Percentiles rank a stretch among this genome's conserved stretches.
These are phyloP conservation scores for Labroides dimidiatus DNA, from an alignment of 2,797 vertebrate species.

Conservation along the genomic window DNA sequence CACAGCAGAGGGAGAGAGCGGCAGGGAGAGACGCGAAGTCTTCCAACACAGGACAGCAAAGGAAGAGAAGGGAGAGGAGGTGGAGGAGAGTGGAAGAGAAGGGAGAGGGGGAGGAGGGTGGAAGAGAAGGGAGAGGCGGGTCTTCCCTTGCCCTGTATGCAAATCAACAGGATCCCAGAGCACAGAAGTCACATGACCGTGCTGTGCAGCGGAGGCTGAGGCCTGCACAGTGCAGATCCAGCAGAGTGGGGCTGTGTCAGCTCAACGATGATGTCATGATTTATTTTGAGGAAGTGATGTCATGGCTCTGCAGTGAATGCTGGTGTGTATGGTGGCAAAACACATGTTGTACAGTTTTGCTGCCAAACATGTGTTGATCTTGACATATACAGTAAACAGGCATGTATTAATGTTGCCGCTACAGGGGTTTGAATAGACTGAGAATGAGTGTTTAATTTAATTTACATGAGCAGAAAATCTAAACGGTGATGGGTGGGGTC, in stretches of 20 bases:
- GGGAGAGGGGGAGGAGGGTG: slow-evolving; percentile 48
- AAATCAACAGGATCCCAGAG: slow-evolving; percentile 68
- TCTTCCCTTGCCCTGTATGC: slow-evolving; percentile 63
- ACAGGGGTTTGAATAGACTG: not conserved
- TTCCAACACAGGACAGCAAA: slow-evolving; percentile 61
- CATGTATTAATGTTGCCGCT: not conserved
- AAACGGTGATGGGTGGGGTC: slow-evolving; percentile 32
- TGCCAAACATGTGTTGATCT: slow-evolving; percentile 24
- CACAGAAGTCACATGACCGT: slow-evolving; percentile 70
- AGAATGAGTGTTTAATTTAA: not conserved
- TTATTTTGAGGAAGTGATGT: slow-evolving; percentile 88
- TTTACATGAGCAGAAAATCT: slow-evolving; percentile 3
- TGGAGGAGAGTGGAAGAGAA: too few species aligned
- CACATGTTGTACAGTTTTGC: slow-evolving; percentile 26
- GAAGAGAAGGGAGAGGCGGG: slow-evolving; percentile 59
- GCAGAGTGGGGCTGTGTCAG: slow-evolving; percentile 71
- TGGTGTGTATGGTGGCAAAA: slow-evolving; percentile 44
- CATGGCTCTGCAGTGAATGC: slow-evolving; percentile 80
- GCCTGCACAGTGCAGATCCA: slow-evolving; percentile 62
- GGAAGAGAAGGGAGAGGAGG: slow-evolving; percentile 47
- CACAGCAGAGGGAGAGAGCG: slow-evolving; percentile 50
- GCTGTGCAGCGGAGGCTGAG: slow-evolving; percentile 53
- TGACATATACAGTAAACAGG: not conserved
- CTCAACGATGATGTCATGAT: slow-evolving; percentile 84
- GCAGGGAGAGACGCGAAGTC: slow-evolving; percentile 67